Evolutionary conservation across 2,888 invertebrate genomes (phyloP).

Genomic region (Luperina nickerlii): DNA sequence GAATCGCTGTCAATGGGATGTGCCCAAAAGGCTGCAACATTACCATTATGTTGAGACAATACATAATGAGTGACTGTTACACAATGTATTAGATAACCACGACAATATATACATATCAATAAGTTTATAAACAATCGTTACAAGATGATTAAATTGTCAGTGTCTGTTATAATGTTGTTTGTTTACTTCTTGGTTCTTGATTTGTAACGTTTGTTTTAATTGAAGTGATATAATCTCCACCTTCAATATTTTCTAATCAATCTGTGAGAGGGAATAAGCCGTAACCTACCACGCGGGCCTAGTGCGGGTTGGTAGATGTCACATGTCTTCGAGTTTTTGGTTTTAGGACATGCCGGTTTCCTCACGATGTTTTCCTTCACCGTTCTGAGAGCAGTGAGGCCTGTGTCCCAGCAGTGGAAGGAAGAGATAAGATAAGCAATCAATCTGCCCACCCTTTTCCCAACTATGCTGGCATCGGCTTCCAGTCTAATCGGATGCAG

Average conservation of each 20-base stretch:
- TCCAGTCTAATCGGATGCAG: neutral
- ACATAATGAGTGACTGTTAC: neutral
- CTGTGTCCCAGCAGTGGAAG: too few species aligned
- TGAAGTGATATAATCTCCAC: too few species aligned
- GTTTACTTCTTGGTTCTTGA: neutral
- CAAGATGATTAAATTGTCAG: slow-evolving; percentile 2
- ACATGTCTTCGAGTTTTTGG: too few species aligned
- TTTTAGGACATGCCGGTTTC: too few species aligned
- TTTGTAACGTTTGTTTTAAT: neutral
- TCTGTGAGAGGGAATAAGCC: neutral
- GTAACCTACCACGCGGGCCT: too few species aligned
- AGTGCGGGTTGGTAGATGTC: too few species aligned
- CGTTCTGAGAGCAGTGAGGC: too few species aligned
- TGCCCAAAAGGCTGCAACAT: too few species aligned
- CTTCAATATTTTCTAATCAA: neutral
- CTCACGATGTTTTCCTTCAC: too few species aligned
- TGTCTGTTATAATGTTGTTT: neutral
- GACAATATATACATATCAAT: neutral
- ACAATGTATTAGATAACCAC: slow-evolving; percentile 13
- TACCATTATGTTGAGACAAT: neutral
- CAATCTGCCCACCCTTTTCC: neutral
- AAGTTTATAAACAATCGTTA: slow-evolving; percentile 24
- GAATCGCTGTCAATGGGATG: too few species aligned
- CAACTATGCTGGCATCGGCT: neutral
- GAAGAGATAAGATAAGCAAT: too few species aligned